Evolutionary conservation across 2,797 vertebrate species (phyloP), one percentile per base, ranked within the genome.

Genomic region (Danio albolineatus): DNA sequence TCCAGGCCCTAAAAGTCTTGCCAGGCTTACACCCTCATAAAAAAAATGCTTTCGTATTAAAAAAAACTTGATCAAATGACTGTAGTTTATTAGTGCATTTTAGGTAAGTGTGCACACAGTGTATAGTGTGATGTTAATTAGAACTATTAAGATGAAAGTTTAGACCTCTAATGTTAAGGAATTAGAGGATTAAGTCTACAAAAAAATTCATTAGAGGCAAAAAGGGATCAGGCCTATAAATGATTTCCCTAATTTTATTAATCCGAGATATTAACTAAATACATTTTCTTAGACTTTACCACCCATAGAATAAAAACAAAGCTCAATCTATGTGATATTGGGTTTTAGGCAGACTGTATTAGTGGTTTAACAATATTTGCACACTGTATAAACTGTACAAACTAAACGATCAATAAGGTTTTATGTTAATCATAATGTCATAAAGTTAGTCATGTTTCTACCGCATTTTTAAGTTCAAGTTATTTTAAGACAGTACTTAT

Each of bases 31-130:
- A 83, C 83, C 44, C 59, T 38, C 49, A 57, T 49, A 53, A 19
- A 59, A 73, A n/a, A 57, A 53, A 66, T 66, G 28, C 10, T 91
- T 88, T 87, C 83, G 86, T 53, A 56, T 66, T 76, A 81, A 90
- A 91, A 91, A 90, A 87, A 83, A 84, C 86, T 86, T 69, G 44
- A 82, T 93, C 93, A 92, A 88, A 91, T 92, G 90, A 93, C 87
- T 85, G 91, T 86, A 84, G 87, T 86, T 84, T 90, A 89, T 91
- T 86, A 90, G 89, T 57, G 87, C 82, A 88, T 84, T 77, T 82
- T 88, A 71, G 46, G 9, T 70, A 86, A 59, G 69, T 82, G 69
- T 19, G 74, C 73, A 75, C 64, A 81, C 36, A 39, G 48, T 44
- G 17, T 82, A 88, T 86, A 82, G 86, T 85, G 81, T 64, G 82